A percentile compares a stretch with the other conserved stretches of the same genome.
These are phyloP conservation scores for Diphyllodes magnificus DNA, from an alignment of 2,113 vertebrate genomes.

Conservation along the genomic window DNA sequence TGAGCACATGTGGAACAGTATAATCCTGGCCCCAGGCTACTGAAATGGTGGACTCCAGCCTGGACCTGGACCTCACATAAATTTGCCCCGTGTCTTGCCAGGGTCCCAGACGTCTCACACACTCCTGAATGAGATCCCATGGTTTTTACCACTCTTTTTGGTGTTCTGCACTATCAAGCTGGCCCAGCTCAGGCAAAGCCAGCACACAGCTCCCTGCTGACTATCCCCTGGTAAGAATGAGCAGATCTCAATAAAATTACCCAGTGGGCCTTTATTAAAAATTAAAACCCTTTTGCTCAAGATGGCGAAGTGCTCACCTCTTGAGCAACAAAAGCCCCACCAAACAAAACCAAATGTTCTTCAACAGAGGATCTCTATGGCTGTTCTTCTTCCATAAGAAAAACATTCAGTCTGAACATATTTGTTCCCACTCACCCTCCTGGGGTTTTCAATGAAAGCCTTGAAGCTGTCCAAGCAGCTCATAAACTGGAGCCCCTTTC, in stretches of 20 bases:
- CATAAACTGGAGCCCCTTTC: constrained; percentile 31
- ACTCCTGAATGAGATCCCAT: not conserved
- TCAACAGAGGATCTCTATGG: not conserved
- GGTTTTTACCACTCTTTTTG: not conserved
- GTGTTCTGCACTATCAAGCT: not conserved
- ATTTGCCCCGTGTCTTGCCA: not conserved
- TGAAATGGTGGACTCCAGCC: not conserved
- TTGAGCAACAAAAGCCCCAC: not conserved
- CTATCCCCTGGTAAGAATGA: not conserved
- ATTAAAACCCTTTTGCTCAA: not conserved
- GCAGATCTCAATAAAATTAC: not conserved
- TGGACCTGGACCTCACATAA: constrained; percentile 3
- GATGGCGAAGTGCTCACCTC: not conserved
- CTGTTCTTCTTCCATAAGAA: not conserved
- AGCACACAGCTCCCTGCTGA: not conserved
- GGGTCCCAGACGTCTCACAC: not conserved
- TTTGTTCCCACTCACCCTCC: not conserved
- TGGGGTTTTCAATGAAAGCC: not conserved
- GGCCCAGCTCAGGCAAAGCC: not conserved
- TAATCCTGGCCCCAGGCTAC: not conserved
- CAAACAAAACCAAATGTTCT: not conserved
- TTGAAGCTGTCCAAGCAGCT: constrained; percentile 33
- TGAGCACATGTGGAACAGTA: not conserved
- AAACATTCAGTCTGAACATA: not conserved
- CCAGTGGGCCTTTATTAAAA: not conserved